phyloP scores from a whole-genome alignment of 2,888 invertebrate genomes.

The Drosophila borealis region DNA sequence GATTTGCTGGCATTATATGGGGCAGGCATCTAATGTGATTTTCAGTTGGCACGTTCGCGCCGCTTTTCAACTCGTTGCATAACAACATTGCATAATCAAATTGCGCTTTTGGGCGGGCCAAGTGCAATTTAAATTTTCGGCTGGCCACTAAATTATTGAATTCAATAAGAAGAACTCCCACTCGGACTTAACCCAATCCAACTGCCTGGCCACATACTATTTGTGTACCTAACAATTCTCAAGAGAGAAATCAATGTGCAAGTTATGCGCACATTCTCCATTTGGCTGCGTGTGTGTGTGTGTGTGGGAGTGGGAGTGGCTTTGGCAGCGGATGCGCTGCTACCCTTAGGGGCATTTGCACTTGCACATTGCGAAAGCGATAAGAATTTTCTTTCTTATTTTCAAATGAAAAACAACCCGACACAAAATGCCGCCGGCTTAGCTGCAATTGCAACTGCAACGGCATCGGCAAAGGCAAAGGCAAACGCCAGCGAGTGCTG shows the following conservation, averaged over 20 bases:
- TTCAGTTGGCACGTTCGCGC: conserved; percentile 67
- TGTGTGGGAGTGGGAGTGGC: conserved; percentile 5
- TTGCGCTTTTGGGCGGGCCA: conserved; percentile 72
- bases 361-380: conserved; percentile 73
- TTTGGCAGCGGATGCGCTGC: conserved; percentile 55
- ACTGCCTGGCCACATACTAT: conserved; percentile 26
- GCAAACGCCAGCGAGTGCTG: conserved; percentile 30
- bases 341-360: conserved; percentile 76
- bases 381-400: conserved; percentile 79
- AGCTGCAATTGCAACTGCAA: conserved; percentile 56
- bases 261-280: conserved; percentile 72
- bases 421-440: conserved; percentile 69
- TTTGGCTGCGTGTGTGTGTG: conserved; percentile 28
- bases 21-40: conserved; percentile 77
- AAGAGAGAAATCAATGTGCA: conserved; percentile 76
- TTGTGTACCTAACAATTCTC: conserved; percentile 47
- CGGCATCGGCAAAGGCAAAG: conserved; percentile 10
- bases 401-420: conserved; percentile 76
- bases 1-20: conserved; percentile 75
- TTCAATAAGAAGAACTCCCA: conserved; percentile 67
- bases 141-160: conserved; percentile 77
- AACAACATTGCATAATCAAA: conserved; percentile 77
- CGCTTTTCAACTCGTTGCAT: conserved; percentile 33
- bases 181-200: conserved; percentile 20
- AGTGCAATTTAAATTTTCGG: conserved; percentile 73